phyloP scores from a whole-genome alignment of 1,140 invertebrate species.

The Drosophila tristis region DNA sequence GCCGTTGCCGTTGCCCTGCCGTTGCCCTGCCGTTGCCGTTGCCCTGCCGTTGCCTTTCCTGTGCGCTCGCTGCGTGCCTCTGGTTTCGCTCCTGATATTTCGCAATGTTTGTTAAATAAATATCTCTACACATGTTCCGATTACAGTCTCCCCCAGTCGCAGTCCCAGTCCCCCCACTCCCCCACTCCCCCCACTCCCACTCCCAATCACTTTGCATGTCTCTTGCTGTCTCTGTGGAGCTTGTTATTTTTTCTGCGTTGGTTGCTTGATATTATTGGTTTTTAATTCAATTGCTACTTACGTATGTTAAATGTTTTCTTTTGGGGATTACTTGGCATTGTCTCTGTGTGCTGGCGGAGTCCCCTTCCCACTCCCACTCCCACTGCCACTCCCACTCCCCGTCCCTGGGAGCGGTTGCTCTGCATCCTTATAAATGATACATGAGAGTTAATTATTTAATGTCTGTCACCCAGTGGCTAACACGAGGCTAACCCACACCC shows the following conservation, averaged over 20 bases:
- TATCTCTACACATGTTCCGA: conserved; percentile 61
- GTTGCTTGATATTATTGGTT: conserved; percentile 67
- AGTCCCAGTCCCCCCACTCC: background rate
- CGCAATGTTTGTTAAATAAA: conserved; percentile 70
- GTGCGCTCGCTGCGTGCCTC: conserved; percentile 5
- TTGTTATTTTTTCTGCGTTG: conserved; percentile 40
- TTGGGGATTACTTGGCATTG: conserved; percentile 59
- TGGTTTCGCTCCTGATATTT: conserved; percentile 30
- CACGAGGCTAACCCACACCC: conserved; percentile 28
- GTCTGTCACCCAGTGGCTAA: conserved; percentile 78
- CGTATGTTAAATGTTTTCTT: conserved; percentile 69
- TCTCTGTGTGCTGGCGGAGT: conserved; percentile 12
- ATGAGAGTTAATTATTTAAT: conserved; percentile 77
- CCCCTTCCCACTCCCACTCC: background rate
- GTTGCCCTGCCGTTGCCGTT: background rate
- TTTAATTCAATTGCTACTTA: conserved; percentile 76
- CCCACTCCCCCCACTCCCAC: background rate
- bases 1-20: background rate
- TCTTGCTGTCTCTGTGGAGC: background rate
- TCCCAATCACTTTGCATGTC: background rate
- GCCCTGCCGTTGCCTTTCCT: background rate
- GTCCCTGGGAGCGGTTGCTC: background rate
- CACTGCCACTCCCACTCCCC: too few relatives aligned
- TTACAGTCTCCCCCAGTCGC: background rate
- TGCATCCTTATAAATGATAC: conserved; percentile 50